Evolutionary conservation across 2,888 invertebrate species (phyloP), one percentile per base, ranked within the genome.

Genomic region (Drosophila mimica): DNA sequence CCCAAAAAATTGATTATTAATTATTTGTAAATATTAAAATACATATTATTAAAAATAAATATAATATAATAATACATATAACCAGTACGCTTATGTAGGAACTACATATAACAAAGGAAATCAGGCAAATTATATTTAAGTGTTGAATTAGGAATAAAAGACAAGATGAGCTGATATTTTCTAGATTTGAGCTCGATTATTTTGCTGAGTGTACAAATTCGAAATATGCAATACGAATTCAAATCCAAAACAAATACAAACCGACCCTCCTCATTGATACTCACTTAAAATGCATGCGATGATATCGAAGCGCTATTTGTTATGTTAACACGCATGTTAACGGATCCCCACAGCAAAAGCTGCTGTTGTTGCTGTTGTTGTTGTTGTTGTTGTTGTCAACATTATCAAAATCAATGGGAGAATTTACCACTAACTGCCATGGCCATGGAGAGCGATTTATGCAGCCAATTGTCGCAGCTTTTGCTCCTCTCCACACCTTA

Each of bases 321-420:
- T 73, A 70, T 79, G 88, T 81, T 87, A 81, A 73, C 85, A 84
- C 79, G 82, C 82, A 68, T 87, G 84, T 75, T 79, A 81, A 83
- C 73, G 58, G 54, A 76, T 70, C 54, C 63, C 66, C 59, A 54
- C 28, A 54, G 38, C 54, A 56, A 62, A 64, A 68, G 48, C n/a
- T 28, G 49, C 4, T 28, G 49, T 6, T 13, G 20, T 9, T 20
- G 13, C 8, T 52, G 52, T 8, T 34, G 20, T 8, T 51, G 51
- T 6, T 9, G 30, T 11, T 13, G 30, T 9, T 49, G 36, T 4
- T 38, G 36, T 13, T 17, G 36, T 59, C 57, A 76, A 54, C 70
- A 56, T 56, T 53, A 52, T 15, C 52, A 52, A 64, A 61, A 74
- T 76, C 75, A 66, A 81, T 70, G 56, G 71, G 69, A 64, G 73